Percentiles rank a stretch among this genome's conserved stretches.
phyloP scores from a whole-genome alignment of 2,888 invertebrate species.

The Drosophila maculinotata region DNA sequence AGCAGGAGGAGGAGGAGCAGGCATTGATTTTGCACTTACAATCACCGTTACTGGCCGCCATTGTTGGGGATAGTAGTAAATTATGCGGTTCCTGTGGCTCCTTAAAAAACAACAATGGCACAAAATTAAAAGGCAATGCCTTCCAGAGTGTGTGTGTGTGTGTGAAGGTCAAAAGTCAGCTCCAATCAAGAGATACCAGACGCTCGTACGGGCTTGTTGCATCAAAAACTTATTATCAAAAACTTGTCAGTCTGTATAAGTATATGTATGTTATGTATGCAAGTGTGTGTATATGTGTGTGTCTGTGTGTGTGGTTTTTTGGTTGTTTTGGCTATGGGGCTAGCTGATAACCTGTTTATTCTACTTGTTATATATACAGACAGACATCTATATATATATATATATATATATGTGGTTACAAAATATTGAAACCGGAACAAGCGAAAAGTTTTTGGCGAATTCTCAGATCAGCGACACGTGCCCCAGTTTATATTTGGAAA shows the following conservation, averaged over 20 bases:
- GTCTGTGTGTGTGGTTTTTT: constrained; percentile 16
- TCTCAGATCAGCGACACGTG: constrained; percentile 55
- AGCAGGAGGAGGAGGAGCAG: constrained; percentile 9
- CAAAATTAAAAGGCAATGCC: constrained; percentile 27
- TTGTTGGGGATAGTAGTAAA: constrained; percentile 43
- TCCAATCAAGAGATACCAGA: constrained; percentile 12
- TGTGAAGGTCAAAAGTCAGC: constrained; percentile 54
- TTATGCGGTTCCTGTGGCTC: constrained; percentile 69
- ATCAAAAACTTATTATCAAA: constrained; percentile 60
- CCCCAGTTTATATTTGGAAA: constrained; percentile 61
- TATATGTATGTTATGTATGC: background rate
- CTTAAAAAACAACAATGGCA: constrained; percentile 52
- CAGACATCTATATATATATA: constrained; percentile 6
- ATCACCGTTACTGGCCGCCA: constrained; percentile 71
- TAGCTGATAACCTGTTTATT: constrained; percentile 69
- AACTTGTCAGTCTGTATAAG: constrained; percentile 37
- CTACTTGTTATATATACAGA: constrained; percentile 13
- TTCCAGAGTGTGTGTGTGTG: constrained; percentile 28
- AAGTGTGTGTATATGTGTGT: constrained; percentile 11
- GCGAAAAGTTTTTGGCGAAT: constrained; percentile 25
- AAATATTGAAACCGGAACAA: constrained; percentile 41
- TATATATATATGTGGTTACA: constrained; percentile 5
- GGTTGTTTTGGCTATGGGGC: constrained; percentile 39
- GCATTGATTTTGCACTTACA: constrained; percentile 61
- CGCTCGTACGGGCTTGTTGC: constrained; percentile 27